phyloP scores from a whole-genome alignment of 2,113 vertebrate genomes.

The Astur gentilis region DNA sequence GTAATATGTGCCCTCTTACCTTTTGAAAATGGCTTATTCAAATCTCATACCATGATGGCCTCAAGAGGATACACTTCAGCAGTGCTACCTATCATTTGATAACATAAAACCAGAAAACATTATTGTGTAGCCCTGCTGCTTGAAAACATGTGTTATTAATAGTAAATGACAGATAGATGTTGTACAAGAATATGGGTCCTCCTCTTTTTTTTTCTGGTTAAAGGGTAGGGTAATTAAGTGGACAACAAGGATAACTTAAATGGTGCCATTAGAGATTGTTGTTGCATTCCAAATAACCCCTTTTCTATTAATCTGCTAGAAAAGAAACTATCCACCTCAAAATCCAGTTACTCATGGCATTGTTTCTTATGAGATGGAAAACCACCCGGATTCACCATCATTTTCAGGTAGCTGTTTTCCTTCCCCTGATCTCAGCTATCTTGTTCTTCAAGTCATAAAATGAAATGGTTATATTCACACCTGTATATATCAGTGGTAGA shows the following conservation, averaged over 20 bases:
- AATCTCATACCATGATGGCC: background rate
- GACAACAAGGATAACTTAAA: background rate
- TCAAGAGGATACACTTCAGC: background rate
- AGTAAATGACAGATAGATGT: background rate
- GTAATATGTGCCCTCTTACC: background rate
- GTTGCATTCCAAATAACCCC: background rate
- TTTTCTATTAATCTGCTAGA: background rate
- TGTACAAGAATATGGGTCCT: background rate
- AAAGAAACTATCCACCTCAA: background rate
- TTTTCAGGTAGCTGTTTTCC: background rate
- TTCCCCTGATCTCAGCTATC: background rate
- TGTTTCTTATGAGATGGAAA: background rate
- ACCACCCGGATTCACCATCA: rapidly evolving
- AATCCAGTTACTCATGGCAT: background rate
- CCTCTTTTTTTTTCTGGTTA: background rate
- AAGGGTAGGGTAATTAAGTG: background rate
- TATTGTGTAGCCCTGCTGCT: background rate
- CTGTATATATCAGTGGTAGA: background rate
- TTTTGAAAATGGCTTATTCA: background rate
- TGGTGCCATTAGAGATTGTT: background rate
- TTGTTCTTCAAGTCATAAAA: background rate
- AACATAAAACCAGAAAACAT: background rate
- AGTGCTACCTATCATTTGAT: background rate
- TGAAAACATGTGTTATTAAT: slow-evolving; percentile 7
- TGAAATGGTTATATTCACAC: background rate